phyloP scores from a whole-genome alignment of 2,888 invertebrate genomes.

The Entomobrya proxima region DNA sequence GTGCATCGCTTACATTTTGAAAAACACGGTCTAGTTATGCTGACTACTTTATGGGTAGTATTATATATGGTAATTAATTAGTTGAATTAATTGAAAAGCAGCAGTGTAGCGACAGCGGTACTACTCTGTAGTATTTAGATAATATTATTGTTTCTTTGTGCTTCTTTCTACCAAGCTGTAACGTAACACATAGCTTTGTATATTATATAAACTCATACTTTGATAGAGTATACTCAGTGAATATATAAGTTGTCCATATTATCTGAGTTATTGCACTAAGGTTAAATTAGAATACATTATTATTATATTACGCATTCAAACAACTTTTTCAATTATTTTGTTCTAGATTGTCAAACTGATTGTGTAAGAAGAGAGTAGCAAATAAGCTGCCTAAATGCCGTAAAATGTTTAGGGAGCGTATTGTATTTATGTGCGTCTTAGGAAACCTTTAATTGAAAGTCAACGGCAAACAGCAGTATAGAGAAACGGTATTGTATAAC shows the following conservation, averaged over 20 bases:
- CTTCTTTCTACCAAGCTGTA: background rate
- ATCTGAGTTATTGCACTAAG: background rate
- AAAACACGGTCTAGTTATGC: too few species aligned
- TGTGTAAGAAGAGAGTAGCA: background rate
- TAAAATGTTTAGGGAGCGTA: background rate
- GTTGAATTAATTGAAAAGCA: background rate
- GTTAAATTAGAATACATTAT: background rate
- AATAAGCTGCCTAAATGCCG: background rate
- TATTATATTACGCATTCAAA: constrained; percentile 14
- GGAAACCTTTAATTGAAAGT: too few species aligned
- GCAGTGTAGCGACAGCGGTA: background rate
- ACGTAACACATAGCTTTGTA: background rate
- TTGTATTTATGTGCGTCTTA: background rate
- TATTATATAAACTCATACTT: background rate
- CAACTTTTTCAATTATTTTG: background rate
- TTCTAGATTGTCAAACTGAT: background rate
- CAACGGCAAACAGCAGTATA: too few species aligned
- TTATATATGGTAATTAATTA: background rate
- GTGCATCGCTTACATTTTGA: too few species aligned
- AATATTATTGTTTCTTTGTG: background rate
- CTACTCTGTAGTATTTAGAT: too few species aligned
- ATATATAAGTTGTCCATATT: background rate
- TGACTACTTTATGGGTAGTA: background rate
- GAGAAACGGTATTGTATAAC: too few species aligned
- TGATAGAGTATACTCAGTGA: background rate